Conservation (phyloP, 1,140 invertebrate genomes). For the Ostrea edulis region DNA sequence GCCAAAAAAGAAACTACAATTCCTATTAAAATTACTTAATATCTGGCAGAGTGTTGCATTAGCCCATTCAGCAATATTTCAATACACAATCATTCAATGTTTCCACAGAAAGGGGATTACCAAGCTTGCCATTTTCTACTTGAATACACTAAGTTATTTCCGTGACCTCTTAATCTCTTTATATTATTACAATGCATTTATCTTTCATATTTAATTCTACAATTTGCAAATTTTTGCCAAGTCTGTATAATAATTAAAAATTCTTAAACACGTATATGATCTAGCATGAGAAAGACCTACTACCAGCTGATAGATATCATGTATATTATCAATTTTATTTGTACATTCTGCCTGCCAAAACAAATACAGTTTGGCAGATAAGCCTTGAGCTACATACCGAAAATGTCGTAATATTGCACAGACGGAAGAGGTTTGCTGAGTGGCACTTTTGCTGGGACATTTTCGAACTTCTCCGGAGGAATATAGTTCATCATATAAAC, state of each 20-base stretch:
- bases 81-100: background rate
- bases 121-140: background rate
- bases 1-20: background rate
- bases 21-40: background rate
- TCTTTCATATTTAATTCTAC: background rate
- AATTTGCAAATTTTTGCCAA: background rate
- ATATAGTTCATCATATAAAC: conserved; percentile 32
- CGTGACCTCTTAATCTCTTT: conserved; percentile 12
- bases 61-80: background rate
- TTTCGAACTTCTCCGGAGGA: background rate
- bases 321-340: background rate
- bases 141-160: background rate
- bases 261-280: background rate
- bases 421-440: conserved; percentile 28
- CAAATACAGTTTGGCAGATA: background rate
- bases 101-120: conserved; percentile 16
- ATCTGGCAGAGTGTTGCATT: conserved; percentile 16
- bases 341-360: background rate
- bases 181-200: background rate
- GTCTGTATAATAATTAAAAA: background rate
- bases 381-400: background rate
- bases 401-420: conserved; percentile 37
- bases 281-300: background rate
- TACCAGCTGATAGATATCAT: background rate
- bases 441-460: conserved; percentile 7